Evolutionary conservation across 1,140 invertebrate genomes (phyloP).

Genomic region (Heliconius nattereri): DNA sequence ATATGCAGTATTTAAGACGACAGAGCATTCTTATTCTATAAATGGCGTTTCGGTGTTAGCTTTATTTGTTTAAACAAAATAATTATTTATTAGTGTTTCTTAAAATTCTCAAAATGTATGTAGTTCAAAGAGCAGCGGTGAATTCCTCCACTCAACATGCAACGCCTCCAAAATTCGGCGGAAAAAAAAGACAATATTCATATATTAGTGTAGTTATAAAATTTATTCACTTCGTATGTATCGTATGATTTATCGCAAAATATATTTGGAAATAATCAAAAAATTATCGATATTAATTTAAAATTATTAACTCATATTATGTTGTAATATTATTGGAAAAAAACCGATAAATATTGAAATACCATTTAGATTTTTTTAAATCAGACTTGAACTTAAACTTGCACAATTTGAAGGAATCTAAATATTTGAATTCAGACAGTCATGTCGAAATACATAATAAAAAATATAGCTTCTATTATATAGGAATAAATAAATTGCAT

Average conservation of each 20-base stretch:
- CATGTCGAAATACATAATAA: background rate
- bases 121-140: background rate
- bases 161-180: too few relatives aligned
- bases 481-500: too few relatives aligned
- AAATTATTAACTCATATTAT: too few relatives aligned
- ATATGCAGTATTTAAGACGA: background rate
- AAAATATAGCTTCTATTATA: background rate
- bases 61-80: background rate
- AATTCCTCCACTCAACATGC: too few relatives aligned
- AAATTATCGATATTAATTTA: too few relatives aligned
- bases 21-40: conserved; percentile 12
- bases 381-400: background rate
- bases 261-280: background rate
- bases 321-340: background rate
- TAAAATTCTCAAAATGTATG: background rate
- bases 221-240: too few relatives aligned
- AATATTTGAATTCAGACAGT: too few relatives aligned
- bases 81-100: background rate
- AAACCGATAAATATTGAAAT: background rate
- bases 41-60: background rate
- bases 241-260: background rate
- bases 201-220: too few relatives aligned
- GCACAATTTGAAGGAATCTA: too few relatives aligned
- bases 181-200: too few relatives aligned
- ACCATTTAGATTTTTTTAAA: background rate